Evolutionary conservation across 2,888 invertebrate species (phyloP).

Genomic region (Pegoplata infirma): DNA sequence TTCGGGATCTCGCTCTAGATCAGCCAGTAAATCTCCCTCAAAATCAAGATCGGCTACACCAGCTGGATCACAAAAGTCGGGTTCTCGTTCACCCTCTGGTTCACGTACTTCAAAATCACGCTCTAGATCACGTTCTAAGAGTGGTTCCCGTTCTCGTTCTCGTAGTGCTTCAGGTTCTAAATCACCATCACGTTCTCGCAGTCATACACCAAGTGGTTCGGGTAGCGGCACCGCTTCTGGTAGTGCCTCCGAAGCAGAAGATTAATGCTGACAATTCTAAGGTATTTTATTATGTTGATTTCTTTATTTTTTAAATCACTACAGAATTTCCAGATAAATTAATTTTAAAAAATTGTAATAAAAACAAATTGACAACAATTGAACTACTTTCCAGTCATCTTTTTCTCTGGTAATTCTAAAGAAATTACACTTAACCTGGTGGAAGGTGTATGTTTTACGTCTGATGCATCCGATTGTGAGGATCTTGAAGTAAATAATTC

Average conservation of each 20-base stretch:
- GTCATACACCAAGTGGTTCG: slow-evolving; percentile 71
- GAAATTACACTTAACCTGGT: slow-evolving; percentile 71
- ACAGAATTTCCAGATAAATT: slow-evolving; percentile 39
- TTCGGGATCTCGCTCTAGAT: slow-evolving; percentile 54
- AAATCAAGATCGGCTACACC: slow-evolving; percentile 61
- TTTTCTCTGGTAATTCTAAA: slow-evolving; percentile 69
- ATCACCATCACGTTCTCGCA: slow-evolving; percentile 67
- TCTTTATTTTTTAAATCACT: slow-evolving; percentile 2
- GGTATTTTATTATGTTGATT: neutral
- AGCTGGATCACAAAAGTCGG: slow-evolving; percentile 56
- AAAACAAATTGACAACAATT: neutral
- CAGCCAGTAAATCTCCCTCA: slow-evolving; percentile 45
- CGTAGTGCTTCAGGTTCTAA: slow-evolving; percentile 60
- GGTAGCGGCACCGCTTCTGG: slow-evolving; percentile 68
- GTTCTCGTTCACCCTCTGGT: slow-evolving; percentile 64
- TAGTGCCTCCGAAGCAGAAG: slow-evolving; percentile 74
- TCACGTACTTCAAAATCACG: slow-evolving; percentile 66
- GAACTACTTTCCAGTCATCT: slow-evolving; percentile 22
- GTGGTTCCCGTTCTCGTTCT: slow-evolving; percentile 65
- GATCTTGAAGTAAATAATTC: slow-evolving; percentile 62
- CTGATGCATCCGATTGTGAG: slow-evolving; percentile 53
- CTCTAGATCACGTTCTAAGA: slow-evolving; percentile 68
- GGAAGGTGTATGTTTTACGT: slow-evolving; percentile 53
- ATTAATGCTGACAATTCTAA: slow-evolving; percentile 30
- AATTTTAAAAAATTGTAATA: slow-evolving; percentile 11